A percentile compares a stretch with the other conserved stretches of the same genome.
Conservation (phyloP, 2,888 invertebrate genomes). For the Salticus scenicus region DNA sequence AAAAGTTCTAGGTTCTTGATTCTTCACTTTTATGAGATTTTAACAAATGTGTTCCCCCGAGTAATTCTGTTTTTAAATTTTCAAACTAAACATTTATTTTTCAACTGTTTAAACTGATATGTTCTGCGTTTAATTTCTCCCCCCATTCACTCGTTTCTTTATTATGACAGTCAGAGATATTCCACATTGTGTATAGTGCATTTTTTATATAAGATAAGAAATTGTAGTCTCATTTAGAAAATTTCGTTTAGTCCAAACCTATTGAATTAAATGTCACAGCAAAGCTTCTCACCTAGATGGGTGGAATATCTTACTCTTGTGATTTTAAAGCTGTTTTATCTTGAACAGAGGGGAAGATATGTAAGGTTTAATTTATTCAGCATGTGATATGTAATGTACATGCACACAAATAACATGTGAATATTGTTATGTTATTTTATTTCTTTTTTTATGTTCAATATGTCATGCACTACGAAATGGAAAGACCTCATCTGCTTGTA, state of each 20-base stretch:
- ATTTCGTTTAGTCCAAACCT: conserved; percentile 26
- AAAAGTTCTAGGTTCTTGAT: background rate
- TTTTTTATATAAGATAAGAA: conserved; percentile 36
- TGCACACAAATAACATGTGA: no score
- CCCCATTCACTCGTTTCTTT: no score
- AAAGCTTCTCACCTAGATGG: background rate
- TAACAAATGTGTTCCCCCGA: no score
- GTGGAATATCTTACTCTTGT: background rate
- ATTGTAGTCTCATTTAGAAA: background rate
- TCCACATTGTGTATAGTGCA: conserved; percentile 32
- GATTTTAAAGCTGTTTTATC: background rate
- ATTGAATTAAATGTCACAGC: no score
- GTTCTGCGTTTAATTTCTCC: no score
- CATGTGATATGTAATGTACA: no score
- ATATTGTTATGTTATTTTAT: background rate
- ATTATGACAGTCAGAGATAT: background rate
- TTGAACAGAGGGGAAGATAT: background rate
- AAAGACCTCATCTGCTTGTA: conserved; percentile 17
- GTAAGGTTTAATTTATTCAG: no score
- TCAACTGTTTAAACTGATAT: no score
- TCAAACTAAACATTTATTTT: no score
- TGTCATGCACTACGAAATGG: background rate
- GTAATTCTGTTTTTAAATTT: no score
- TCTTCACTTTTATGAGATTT: no score
- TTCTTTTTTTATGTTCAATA: background rate